Base-by-base conservation (phyloP, 2,113 vertebrate species). In the Dromas ardeola region DNA sequence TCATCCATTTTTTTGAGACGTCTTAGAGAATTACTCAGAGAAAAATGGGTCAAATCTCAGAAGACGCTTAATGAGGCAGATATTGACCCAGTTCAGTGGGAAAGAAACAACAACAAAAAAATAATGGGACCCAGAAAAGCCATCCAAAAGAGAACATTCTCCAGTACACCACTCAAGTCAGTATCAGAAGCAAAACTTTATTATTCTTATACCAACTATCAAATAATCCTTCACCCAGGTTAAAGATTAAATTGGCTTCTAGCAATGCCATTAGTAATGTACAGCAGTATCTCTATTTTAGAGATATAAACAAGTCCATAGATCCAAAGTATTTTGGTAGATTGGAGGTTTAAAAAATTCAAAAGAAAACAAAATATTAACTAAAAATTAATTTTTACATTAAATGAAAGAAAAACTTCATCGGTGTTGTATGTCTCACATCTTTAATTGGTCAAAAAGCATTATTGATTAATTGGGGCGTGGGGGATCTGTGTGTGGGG, bases 1-100 rank as follows among this genome's bases (percentile, higher is more conserved):
- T 95, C 21, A 86, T 77, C 50, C 22, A 7, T 42, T 30, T 74
- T 70, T 70, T 29, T 18, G 38, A 89, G 77, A 58, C 29, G 29
- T 34, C 62, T 82, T 72, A 10, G 50, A 74, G 86, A 59, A 89
- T 18, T 47, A 45, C 43, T 63, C 61, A 62, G 45, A 83, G 40
- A 70, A 85, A 85, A 94, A 69, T 90, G 84, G 61, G 61, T 85
- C 81, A 95, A 11, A 81, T 63, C 80, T 95, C 82, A 66, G 85
- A 94, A 88, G 61, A 74, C 20, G 19, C 27, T 69, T 84, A 70
- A 45, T n/a, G 63, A 88, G 55, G 50, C 63, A 62, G 78, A 70
- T 38, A 59, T 34, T 73, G 66, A 80, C 74, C 71, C 74, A 80
- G 40, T 88, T 94, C 23, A 86, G 50, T 42, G 63, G 17, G 56